These are phyloP conservation scores for Paramisgurnus dabryanus DNA, from an alignment of 2,113 vertebrate species.

Conservation along the genomic window DNA sequence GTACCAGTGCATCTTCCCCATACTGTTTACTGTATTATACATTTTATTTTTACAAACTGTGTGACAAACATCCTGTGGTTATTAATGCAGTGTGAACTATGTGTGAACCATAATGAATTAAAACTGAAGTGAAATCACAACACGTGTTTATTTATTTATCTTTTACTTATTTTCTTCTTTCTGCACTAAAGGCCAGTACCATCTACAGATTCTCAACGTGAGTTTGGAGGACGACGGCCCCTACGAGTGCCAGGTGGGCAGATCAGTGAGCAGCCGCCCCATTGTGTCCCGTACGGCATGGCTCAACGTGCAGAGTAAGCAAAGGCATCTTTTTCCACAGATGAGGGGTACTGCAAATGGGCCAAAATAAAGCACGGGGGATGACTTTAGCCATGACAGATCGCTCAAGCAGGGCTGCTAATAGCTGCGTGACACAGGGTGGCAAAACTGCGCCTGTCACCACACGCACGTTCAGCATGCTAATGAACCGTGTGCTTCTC, in stretches of 20 bases:
- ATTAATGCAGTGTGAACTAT: too few species aligned
- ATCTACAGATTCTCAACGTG: slow-evolving; percentile 71
- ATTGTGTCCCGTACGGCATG: slow-evolving; percentile 64
- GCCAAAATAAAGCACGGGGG: slow-evolving; percentile 20
- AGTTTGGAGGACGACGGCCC: slow-evolving; percentile 70
- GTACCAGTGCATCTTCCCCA: neutral
- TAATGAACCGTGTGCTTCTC: slow-evolving; percentile 46
- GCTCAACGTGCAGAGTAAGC: slow-evolving; percentile 72
- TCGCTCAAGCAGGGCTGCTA: slow-evolving; percentile 36
- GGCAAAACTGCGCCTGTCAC: slow-evolving; percentile 46
- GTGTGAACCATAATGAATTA: neutral
- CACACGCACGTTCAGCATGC: slow-evolving; percentile 32
- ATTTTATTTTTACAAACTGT: neutral
- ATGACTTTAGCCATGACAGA: slow-evolving; percentile 42
- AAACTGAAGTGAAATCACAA: neutral
- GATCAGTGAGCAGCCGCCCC: slow-evolving; percentile 65
- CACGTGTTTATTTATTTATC: slow-evolving; percentile 14
- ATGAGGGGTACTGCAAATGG: neutral
- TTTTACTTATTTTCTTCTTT: neutral
- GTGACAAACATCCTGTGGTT: neutral
- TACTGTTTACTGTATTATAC: neutral
- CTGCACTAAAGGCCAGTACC: slow-evolving; percentile 66
- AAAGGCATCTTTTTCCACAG: slow-evolving; percentile 15
- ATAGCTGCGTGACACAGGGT: slow-evolving; percentile 48
- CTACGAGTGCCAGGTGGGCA: slow-evolving; percentile 76